phyloP scores from a whole-genome alignment of 2,113 vertebrate species.

The Amia ocellicauda region DNA sequence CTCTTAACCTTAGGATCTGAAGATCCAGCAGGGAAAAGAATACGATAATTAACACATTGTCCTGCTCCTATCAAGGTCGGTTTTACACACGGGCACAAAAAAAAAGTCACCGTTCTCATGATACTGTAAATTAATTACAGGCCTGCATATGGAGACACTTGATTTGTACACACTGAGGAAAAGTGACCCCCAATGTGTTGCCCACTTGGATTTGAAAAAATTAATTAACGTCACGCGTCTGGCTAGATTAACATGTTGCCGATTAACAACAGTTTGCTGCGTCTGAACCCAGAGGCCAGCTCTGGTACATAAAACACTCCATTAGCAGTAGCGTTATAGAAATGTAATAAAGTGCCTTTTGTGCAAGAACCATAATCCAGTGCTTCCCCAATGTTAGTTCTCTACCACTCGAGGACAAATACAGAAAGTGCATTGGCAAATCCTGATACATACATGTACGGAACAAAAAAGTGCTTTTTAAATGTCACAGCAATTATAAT shows the following conservation, averaged over 20 bases:
- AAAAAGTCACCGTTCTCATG: constrained; percentile 36
- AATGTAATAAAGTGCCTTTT: background rate
- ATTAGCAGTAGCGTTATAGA: constrained; percentile 4
- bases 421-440: no score
- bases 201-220: constrained; percentile 24
- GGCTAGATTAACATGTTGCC: constrained; percentile 16
- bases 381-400: background rate
- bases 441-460: no score
- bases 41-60: constrained; percentile 32
- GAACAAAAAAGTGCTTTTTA: no score
- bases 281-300: background rate
- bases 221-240: constrained; percentile 25
- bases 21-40: constrained; percentile 22
- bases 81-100: constrained; percentile 26
- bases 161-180: constrained; percentile 21
- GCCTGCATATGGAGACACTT: constrained; percentile 10
- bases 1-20: constrained; percentile 17
- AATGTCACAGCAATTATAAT: no score
- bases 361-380: background rate
- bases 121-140: constrained; percentile 31
- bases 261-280: constrained; percentile 15
- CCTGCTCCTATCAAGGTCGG: constrained; percentile 27
- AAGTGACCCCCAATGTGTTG: constrained; percentile 30
- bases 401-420: no score
- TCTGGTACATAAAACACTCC: background rate